Percentiles rank a stretch among this genome's conserved stretches.
phyloP scores from a whole-genome alignment of 2,888 invertebrate genomes.

The Seladonia tumulorum region DNA sequence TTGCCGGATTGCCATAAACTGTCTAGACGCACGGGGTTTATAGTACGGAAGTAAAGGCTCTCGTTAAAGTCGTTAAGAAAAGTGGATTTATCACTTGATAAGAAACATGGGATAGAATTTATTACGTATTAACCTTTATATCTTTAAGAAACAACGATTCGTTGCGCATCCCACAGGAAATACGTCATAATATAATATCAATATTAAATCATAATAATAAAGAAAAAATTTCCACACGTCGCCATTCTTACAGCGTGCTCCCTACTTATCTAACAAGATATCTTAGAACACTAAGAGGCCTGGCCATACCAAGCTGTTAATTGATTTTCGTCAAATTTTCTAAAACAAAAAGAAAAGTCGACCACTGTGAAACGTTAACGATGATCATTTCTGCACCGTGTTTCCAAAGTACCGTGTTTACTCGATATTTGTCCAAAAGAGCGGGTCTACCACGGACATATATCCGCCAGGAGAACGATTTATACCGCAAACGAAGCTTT shows the following conservation, averaged over 20 bases:
- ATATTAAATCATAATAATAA: background rate
- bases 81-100: constrained; percentile 8
- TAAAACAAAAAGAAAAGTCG: background rate
- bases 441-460: too few relatives aligned
- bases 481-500: background rate
- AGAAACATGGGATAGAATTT: background rate
- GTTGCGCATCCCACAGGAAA: too few relatives aligned
- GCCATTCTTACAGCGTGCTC: too few relatives aligned
- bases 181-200: background rate
- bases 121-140: background rate
- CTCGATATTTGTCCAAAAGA: too few relatives aligned
- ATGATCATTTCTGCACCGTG: background rate
- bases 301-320: too few relatives aligned
- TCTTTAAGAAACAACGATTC: background rate
- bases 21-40: constrained; percentile 6
- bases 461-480: background rate
- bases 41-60: constrained; percentile 6
- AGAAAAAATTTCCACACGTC: background rate
- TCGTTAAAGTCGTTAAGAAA: constrained; percentile 11
- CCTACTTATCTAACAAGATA: too few relatives aligned
- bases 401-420: too few relatives aligned
- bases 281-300: too few relatives aligned
- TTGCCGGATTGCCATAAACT: constrained; percentile 8
- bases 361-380: background rate
- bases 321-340: background rate